These are phyloP conservation scores for Atta texana DNA, from an alignment of 1,140 invertebrate species.

Conservation along the genomic window DNA sequence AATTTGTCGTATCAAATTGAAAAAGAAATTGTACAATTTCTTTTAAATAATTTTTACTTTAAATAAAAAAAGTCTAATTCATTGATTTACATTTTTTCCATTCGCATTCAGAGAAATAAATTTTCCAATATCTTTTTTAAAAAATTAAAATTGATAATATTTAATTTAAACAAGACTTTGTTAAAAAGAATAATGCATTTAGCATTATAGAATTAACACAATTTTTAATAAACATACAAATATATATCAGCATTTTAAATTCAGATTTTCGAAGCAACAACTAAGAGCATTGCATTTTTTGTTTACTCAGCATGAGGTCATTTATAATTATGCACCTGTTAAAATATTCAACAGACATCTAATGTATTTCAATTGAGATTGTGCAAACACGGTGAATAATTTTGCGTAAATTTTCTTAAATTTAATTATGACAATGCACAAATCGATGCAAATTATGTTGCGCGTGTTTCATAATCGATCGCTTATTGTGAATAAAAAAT, in stretches of 20 bases:
- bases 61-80: not conserved
- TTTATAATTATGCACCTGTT: not conserved
- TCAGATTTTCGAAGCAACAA: not conserved
- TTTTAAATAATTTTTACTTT: not conserved
- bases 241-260: not conserved
- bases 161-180: not conserved
- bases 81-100: not conserved
- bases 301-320: not conserved
- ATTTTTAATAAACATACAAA: not conserved
- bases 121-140: not conserved
- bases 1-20: not conserved
- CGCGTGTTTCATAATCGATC: not conserved
- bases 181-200: not conserved
- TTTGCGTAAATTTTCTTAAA: not conserved
- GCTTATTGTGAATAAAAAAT: not conserved
- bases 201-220: not conserved
- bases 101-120: not conserved
- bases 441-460: slow-evolving; percentile 12
- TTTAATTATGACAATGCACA: not conserved
- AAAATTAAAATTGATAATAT: not conserved
- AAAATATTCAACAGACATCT: not conserved
- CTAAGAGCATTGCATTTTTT: not conserved
- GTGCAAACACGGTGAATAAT: not conserved
- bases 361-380: not conserved
- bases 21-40: not conserved